These are phyloP conservation scores for Calameuta idolon DNA, from an alignment of 2,888 invertebrate genomes.

Conservation along the genomic window DNA sequence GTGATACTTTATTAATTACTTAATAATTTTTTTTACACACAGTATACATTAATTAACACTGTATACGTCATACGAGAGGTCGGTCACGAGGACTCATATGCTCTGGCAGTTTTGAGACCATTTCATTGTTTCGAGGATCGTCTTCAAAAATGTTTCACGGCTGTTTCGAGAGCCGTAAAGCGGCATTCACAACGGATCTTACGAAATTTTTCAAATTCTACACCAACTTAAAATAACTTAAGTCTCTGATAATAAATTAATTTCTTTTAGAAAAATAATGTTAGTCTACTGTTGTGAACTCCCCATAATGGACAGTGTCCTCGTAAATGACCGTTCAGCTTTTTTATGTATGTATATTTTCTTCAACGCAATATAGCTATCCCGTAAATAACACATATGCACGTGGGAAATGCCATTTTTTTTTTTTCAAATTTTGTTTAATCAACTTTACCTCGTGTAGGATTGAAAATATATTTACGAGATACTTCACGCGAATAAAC, in stretches of 20 bases:
- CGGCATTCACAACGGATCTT: neutral
- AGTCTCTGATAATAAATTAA: too few species aligned
- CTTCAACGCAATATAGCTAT: neutral
- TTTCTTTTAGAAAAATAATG: too few species aligned
- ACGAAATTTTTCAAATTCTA: neutral
- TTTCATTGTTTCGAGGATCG: neutral
- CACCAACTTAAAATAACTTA: too few species aligned
- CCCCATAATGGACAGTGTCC: too few species aligned
- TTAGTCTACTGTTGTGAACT: too few species aligned
- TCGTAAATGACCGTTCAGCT: too few species aligned
- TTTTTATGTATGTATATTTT: too few species aligned
- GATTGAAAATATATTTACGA: neutral
- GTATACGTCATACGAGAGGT: neutral
- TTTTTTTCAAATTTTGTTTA: neutral
- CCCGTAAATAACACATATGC: neutral
- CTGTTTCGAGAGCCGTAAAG: neutral
- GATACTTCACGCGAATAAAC: neutral
- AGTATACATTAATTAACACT: too few species aligned
- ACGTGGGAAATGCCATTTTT: neutral
- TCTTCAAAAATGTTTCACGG: neutral
- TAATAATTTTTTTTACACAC: neutral
- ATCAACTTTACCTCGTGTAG: neutral
- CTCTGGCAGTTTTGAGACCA: neutral
- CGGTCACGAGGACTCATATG: neutral
- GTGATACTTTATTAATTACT: conserved; percentile 30